These are phyloP conservation scores for Passer montanus DNA, from an alignment of 2,113 vertebrate species.

Conservation along the genomic window DNA sequence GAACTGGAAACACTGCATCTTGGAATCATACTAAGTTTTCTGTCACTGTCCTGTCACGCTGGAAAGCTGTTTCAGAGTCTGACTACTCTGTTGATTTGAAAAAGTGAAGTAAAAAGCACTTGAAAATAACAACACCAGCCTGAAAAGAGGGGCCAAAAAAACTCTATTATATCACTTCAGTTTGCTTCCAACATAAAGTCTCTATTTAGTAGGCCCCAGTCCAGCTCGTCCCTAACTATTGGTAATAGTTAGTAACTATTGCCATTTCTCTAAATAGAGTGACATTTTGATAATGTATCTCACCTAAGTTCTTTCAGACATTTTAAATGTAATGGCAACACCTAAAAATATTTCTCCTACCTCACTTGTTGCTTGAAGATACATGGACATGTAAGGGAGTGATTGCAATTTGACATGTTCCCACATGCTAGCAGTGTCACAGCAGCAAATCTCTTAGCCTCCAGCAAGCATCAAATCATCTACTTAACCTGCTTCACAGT, in stretches of 20 bases:
- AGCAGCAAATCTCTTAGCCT: background rate
- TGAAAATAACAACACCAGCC: background rate
- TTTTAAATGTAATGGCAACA: background rate
- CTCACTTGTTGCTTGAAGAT: background rate
- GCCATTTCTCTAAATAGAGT: background rate
- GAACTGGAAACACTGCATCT: background rate
- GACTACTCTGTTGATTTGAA: background rate
- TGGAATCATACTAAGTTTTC: background rate
- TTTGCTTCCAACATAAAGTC: constrained; percentile 48
- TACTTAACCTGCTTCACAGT: background rate
- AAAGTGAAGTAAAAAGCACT: background rate
- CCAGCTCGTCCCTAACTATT: background rate
- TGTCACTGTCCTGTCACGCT: background rate
- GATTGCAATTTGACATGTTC: background rate
- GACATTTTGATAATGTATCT: background rate
- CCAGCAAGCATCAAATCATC: background rate
- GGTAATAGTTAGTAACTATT: background rate
- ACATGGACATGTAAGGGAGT: background rate
- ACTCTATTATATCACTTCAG: background rate
- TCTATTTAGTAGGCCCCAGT: background rate
- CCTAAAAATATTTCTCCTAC: background rate
- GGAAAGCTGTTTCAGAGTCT: background rate
- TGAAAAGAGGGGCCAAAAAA: background rate
- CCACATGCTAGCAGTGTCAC: background rate
- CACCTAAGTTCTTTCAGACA: background rate